Conservation (phyloP, 2,888 invertebrate species). For the Latheticus oryzae region DNA sequence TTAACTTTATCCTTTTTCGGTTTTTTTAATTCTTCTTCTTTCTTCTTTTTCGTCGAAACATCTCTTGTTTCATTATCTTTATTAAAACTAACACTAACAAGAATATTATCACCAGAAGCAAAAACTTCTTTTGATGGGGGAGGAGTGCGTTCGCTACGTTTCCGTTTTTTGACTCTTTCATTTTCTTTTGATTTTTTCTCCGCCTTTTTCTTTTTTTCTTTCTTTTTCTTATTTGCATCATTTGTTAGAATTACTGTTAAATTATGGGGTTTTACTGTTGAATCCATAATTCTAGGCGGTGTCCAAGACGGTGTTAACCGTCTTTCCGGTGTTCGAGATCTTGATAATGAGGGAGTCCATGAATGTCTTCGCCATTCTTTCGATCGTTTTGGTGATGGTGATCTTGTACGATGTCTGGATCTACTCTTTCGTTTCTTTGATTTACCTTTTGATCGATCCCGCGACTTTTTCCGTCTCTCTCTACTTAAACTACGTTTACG, state of each 20-base stretch:
- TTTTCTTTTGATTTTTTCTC: conserved; percentile 61
- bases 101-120: conserved; percentile 91
- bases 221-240: conserved; percentile 69
- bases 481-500: conserved; percentile 56
- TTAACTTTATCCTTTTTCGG: conserved; percentile 54
- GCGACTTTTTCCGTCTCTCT: conserved; percentile 62
- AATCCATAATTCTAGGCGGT: conserved; percentile 68
- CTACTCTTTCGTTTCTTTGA: conserved; percentile 61
- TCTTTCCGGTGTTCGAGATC: conserved; percentile 68
- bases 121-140: conserved; percentile 90
- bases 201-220: conserved; percentile 64
- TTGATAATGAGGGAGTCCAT: conserved; percentile 70
- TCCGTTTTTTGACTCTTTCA: conserved; percentile 64
- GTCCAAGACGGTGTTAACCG: conserved; percentile 70
- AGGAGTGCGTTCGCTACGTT: conserved; percentile 65
- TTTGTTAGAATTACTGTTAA: conserved; percentile 72
- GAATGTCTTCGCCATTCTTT: conserved; percentile 57
- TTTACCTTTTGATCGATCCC: conserved; percentile 58
- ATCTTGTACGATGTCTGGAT: conserved; percentile 57
- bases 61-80: conserved; percentile 69
- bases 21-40: conserved; percentile 59
- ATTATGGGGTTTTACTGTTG: conserved; percentile 67
- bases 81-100: conserved; percentile 92
- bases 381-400: conserved; percentile 56
- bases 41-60: conserved; percentile 57